phyloP scores from a whole-genome alignment of 2,888 invertebrate genomes.

The Oxystoma pomonae region DNA sequence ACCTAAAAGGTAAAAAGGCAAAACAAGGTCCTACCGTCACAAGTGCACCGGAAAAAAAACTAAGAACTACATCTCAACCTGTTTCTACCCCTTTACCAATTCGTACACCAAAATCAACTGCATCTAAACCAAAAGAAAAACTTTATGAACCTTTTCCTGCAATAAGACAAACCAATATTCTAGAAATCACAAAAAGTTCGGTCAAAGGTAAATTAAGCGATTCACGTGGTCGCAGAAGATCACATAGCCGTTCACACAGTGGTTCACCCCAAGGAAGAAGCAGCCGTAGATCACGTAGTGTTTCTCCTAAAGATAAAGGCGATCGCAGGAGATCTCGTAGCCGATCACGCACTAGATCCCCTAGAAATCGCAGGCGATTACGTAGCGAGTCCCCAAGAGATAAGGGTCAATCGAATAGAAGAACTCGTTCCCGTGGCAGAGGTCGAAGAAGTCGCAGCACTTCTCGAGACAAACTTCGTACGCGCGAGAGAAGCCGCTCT shows the following conservation, averaged over 20 bases:
- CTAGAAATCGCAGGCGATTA: neutral
- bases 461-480: neutral
- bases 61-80: neutral
- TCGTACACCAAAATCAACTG: neutral
- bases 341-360: neutral
- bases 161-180: neutral
- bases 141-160: neutral
- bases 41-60: neutral
- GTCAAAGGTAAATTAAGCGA: neutral
- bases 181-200: neutral
- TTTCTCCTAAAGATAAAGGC: neutral
- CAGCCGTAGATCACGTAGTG: neutral
- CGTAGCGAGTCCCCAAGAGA: neutral
- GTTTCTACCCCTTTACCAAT: neutral
- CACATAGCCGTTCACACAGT: neutral
- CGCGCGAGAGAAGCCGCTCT: neutral
- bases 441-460: neutral
- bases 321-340: neutral
- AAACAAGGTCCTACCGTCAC: neutral
- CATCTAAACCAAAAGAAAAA: neutral
- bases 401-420: neutral
- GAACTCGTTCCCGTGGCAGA: neutral
- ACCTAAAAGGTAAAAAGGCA: constrained; percentile 11
- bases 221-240: neutral
- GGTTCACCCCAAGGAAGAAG: neutral